Base-by-base conservation (phyloP, 2,113 vertebrate species). In the Indri indri region DNA sequence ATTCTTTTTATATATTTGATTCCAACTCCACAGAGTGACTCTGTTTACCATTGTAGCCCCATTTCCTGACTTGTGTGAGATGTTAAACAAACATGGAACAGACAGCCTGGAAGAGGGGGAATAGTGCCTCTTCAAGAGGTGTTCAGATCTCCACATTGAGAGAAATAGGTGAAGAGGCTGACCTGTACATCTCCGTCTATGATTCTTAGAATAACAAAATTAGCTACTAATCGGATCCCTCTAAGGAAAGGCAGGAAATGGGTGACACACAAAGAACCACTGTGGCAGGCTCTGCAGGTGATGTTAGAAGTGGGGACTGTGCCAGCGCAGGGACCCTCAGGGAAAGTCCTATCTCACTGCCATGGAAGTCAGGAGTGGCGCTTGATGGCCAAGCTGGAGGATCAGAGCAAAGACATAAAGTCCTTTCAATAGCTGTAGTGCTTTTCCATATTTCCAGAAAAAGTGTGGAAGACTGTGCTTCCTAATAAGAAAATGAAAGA, bases 301-400 rank as follows among this genome's bases (percentile, higher is more conserved):
- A 9, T 37, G 2, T 47, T 66, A 34, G 16, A 12, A 50, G 22
- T 42, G 37, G 18, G 20, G 6, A 16, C 45, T 2, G 6, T 0
- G 6, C 12, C 16, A 32, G 17, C 3, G 25, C 0, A 9, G 18
- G 8, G 37, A 23, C 5, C 40, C n/a, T 85, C 14, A 32, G 40
- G 40, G 34, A 88, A 17, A 7, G 25, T 27, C 59, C 3, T 27
- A 8, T 47, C 57, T 20, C 2, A 47, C 32, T n/a, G 27, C 3
- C 37, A 1, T 14, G 2, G 1, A 3, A 20, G 10, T 50, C 1
- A 11, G 20, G 40, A 83, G 0, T 4, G 5, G 32, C 85, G 65
- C 37, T 30, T 0, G 18, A 23, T 23, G 22, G 10, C 17, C 12
- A 20, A 25, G 14, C 40, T 10, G 40, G 42, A 80, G n/a, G 16